phyloP scores from a whole-genome alignment of 2,797 vertebrate species.

The Glossophaga mutica region DNA sequence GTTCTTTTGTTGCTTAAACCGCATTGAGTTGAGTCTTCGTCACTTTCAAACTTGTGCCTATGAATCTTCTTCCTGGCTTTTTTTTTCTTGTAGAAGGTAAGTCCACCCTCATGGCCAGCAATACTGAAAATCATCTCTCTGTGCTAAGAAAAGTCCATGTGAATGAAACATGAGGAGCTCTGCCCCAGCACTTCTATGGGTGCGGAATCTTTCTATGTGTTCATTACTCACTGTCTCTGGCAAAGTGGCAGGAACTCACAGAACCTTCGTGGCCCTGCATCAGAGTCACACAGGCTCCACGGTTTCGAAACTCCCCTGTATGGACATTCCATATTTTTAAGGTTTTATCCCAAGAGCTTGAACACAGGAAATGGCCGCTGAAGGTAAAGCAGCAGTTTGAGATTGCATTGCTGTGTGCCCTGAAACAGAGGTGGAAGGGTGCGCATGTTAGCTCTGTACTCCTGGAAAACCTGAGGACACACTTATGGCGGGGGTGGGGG shows the following conservation, averaged over 20 bases:
- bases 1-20: not conserved
- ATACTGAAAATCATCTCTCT: not conserved
- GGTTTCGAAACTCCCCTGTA: constrained; percentile 77
- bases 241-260: constrained; percentile 85
- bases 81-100: not conserved
- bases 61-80: not conserved
- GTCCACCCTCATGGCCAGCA: not conserved
- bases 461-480: not conserved
- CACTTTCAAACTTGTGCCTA: not conserved
- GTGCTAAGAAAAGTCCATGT: not conserved
- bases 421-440: constrained; percentile 64
- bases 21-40: not conserved
- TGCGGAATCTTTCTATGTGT: accelerated
- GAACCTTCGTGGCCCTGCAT: constrained; percentile 80
- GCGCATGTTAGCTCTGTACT: not conserved
- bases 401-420: constrained; percentile 82
- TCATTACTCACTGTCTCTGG: constrained; percentile 82
- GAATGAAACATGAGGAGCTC: not conserved
- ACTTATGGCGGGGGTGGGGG: accelerated
- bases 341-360: constrained; percentile 86
- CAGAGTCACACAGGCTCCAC: constrained; percentile 74
- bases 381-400: constrained; percentile 86
- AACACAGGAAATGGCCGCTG: constrained; percentile 84
- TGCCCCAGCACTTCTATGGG: accelerated
- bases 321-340: constrained; percentile 87